Evolutionary conservation across 1,140 invertebrate genomes (phyloP), one percentile per base, ranked within the genome.

Genomic region (Lepidostoma basale): DNA sequence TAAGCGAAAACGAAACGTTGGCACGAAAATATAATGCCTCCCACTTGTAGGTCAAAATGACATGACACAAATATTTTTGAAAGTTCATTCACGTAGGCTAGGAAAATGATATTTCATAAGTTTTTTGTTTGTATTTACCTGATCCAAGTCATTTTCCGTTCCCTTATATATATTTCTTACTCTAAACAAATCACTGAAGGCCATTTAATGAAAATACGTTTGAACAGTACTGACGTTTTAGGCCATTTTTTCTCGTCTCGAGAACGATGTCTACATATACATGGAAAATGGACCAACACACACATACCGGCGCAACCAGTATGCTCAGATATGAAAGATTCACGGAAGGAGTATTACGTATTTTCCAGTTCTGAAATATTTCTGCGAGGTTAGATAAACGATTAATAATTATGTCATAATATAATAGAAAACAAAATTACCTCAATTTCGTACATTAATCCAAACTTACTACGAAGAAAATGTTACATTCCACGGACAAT

Each of bases 111-210:
- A 62, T 44, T 44, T n/a, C n/a, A 3, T 2, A 10, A 5, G 18
- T 18, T 44, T 33, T 45, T 44, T 44, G 12, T 49, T 10, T 47
- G 20, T 62, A 76, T 77, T 78, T 77, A 83, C 81, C 76, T 79
- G 77, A 75, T 81, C 79, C 73, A 75, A 70, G 76, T 81, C 81
- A 82, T 81, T 81, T 81, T 82, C 81, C 73, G 80, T 77, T 74
- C 76, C 74, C 78, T 80, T 81, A 74, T 76, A 82, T 76, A 78
- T 78, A 76, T 82, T 81, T 76, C 79, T 77, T 81, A 80, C 78
- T 75, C 78, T 80, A 79, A 79, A 81, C 77, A 82, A 77, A 81
- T 82, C 81, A 81, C 80, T 82, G 79, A 80, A 82, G 78, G 81
- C 81, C 81, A 83, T 83, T 83, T 83, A 83, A 81, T 79, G 78